Base-by-base conservation (phyloP, 2,797 vertebrate species). In the Miichthys miiuy region DNA sequence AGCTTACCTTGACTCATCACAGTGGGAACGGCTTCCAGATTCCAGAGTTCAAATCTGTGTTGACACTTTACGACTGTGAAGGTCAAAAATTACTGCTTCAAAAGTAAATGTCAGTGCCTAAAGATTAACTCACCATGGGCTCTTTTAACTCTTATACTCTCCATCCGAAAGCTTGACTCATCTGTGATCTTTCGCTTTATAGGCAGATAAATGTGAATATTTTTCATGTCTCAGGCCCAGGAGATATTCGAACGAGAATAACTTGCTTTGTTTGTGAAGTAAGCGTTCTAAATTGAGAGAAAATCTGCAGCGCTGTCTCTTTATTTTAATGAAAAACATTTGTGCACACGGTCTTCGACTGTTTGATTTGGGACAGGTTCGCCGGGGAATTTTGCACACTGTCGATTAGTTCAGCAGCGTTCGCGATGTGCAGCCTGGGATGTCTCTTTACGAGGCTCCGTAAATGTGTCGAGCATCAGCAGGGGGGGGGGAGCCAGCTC, bases 381-480 rank as follows among this genome's bases (percentile, higher is more conserved):
- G 23, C 50, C 20, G 63, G 78, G 57, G 70, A 30, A 30, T 75
- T 77, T 57, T 21, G 50, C 34, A 41, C 34, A 56, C 25, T 34
- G 66, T 48, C 55, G 38, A 72, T 86, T 58, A 76, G 75, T 68
- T 79, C 34, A 60, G 71, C 64, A 67, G 64, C 50, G 5, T 75
- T 70, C 2, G 14, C 57, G 50, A 78, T 5, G 64, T 71, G 62
- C 74, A 73, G 73, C 80, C 57, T 68, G 56, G 62, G 70, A 72
- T 69, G 67, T 68, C 69, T 83, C 74, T 74, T 68, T 72, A 50
- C 73, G 74, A 71, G 70, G 42, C 67, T 79, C 30, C 51, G 61
- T 76, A 89, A 89, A 87, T 90, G 89, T 91, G 90, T 92, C 89
- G 88, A 68, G 80, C 77, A 74, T 83, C 83, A 82, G 82, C 86